These are phyloP conservation scores for Trididemnum clinides DNA, from an alignment of 23 tunicate species.

Conservation along the genomic window DNA sequence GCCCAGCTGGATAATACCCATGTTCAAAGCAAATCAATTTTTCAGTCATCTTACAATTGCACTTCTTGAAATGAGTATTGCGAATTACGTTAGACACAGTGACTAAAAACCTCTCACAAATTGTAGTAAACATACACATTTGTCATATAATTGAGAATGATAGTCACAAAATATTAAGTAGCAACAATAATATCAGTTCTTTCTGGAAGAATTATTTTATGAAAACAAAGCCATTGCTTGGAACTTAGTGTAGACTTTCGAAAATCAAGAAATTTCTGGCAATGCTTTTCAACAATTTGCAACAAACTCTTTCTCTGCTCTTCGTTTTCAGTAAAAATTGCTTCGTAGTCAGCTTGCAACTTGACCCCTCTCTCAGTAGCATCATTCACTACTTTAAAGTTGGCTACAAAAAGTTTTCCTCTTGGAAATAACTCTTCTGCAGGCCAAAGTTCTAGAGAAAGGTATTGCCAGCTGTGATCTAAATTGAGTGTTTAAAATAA, in stretches of 20 bases:
- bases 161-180: too few relatives aligned
- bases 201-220: too few relatives aligned
- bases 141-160: too few relatives aligned
- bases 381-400: not conserved
- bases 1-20: too few relatives aligned
- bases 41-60: too few relatives aligned
- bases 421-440: not conserved
- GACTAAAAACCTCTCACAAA: too few relatives aligned
- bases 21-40: too few relatives aligned
- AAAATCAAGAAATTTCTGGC: not conserved
- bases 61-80: too few relatives aligned
- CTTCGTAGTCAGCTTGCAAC: not conserved
- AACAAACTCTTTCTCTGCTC: not conserved
- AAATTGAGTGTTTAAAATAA: not conserved
- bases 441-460: not conserved
- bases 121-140: too few relatives aligned
- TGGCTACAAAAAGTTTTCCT: not conserved
- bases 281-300: not conserved
- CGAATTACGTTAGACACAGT: too few relatives aligned
- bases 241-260: not conserved
- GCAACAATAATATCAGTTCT: too few relatives aligned
- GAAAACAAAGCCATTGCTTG: too few relatives aligned
- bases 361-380: not conserved
- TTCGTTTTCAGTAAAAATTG: not conserved
- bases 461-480: not conserved